Evolutionary conservation across 2,113 vertebrate genomes (phyloP), one percentile per base, ranked within the genome.

Genomic region (Lasiurus borealis): DNA sequence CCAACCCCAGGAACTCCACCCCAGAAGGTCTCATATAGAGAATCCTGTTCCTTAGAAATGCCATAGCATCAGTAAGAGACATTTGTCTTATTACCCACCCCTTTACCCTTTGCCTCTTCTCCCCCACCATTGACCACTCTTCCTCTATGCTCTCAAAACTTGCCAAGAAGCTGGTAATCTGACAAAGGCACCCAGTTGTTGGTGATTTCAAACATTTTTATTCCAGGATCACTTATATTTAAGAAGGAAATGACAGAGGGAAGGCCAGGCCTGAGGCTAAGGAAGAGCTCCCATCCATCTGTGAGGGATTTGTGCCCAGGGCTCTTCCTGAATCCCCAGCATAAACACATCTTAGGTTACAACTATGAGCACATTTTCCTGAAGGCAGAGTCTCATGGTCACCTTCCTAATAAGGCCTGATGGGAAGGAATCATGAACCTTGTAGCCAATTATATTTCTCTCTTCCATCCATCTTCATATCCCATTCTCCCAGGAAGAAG

Each of bases 191-290:
- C 3, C 23, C 0, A 5, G 8, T 75, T 8, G 5, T 59, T 88
- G 86, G 48, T 46, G 29, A 76, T 62, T 85, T 71, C 25, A 54
- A 71, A 36, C 36, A 59, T 86, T 86, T 85, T 25, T 71, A 36
- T 46, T 80, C 73, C 13, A 68, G n/a, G n/a, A 89, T 16, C 34
- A 50, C 12, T 34, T 73, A 36, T 15, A 48, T 64, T 73, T 75
- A 73, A 15, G 57, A 71, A 90, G 36, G 5, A 90, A 40, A n/a
- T 44, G 18, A 29, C 2, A 29, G 25, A 23, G 77, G 81, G 54
- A 54, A 27, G 66, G 6, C 9, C 75, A 68, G n/a, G n/a, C n/a
- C 52, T 83, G 48, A 46, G 57, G 25, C 40, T 68, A 57, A 77
- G 36, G 34, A 76, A 77, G 27, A 54, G 48, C 9, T 50, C 54